Evolutionary conservation across 1,140 invertebrate genomes (phyloP), one percentile per base, ranked within the genome.

Genomic region (Drepana arcuata): DNA sequence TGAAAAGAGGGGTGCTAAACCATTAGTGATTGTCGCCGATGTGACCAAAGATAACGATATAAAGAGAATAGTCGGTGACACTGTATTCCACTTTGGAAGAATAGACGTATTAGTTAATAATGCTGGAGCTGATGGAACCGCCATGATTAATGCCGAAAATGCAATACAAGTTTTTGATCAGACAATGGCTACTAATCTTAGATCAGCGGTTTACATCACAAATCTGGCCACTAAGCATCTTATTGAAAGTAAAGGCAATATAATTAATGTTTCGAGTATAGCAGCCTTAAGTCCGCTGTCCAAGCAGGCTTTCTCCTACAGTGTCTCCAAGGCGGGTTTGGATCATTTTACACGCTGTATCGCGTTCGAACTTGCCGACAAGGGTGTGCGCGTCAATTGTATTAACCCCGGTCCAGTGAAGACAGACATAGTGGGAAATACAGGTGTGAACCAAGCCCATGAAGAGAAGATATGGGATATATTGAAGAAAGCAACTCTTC

Each of bases 181-280:
- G 40, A 44, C 90, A 0, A 89, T 93, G 49, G 86, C 88, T 48
- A 70, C 86, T 26, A 93, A 93, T 74, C 88, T 93, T 3, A 83
- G 89, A 29, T 83, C 90, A 12, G 64, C 91, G 2, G 91, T 89
- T 64, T 82, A 89, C 33, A 55, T 93, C 27, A 92, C 90, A 1
- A 88, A 87, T 84, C 53, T 93, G 14, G 87, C 90, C 35, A 86
- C 90, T 1, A 92, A 91, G 5, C 79, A 92, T 65, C 73, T 94
- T 2, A 83, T 89, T 7, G 72, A 86, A 54, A 84, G 86, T 1
- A 88, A 90, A 69, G 91, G 91, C 11, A 89, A 86, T 41, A 88
- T 92, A 48, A 86, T 94, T 0, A 93, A 93, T 70, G 87, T 93
- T 2, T 93, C 91, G 1, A 92, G 91, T 64, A 87, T 34, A 9